phyloP scores from a whole-genome alignment of 2,888 invertebrate genomes.

The Siphonodentalium dalli region DNA sequence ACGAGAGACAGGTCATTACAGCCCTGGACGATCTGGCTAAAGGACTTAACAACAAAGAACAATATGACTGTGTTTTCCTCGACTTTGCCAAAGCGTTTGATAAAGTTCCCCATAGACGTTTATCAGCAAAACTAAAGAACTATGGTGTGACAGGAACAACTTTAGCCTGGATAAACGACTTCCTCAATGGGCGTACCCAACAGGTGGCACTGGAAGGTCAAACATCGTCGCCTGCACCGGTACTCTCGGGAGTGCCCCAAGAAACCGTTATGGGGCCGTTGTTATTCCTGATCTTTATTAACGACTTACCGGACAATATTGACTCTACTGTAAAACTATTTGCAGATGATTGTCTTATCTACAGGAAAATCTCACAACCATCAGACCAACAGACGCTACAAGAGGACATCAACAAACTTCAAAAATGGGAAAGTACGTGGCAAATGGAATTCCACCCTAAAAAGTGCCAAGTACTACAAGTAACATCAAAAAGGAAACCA shows the following conservation, averaged over 20 bases:
- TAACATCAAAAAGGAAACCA: conserved; percentile 1
- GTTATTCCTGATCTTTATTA: conserved; percentile 10
- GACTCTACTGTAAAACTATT: conserved; percentile 10
- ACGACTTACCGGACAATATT: conserved; percentile 5
- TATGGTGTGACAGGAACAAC: neutral
- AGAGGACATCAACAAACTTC: conserved; percentile 2
- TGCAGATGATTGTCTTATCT: conserved; percentile 11
- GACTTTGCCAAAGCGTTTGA: conserved; percentile 6
- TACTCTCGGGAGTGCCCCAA: conserved; percentile 6
- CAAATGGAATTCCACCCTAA: conserved; percentile 12
- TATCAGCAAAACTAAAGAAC: neutral
- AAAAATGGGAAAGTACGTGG: conserved; percentile 1
- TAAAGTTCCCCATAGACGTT: neutral
- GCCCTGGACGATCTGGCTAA: too few species aligned
- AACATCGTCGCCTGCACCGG: neutral
- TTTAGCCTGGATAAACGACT: conserved; percentile 1
- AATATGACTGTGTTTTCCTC: neutral
- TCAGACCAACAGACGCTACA: neutral
- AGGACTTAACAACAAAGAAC: too few species aligned
- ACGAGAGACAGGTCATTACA: too few species aligned
- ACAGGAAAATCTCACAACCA: neutral
- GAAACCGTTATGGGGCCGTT: conserved; percentile 17
- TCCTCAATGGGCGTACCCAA: neutral
- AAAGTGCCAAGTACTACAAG: conserved; percentile 3
- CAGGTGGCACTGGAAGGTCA: neutral